phyloP scores from a whole-genome alignment of 2,797 vertebrate genomes.

The Notolabrus celidotus region DNA sequence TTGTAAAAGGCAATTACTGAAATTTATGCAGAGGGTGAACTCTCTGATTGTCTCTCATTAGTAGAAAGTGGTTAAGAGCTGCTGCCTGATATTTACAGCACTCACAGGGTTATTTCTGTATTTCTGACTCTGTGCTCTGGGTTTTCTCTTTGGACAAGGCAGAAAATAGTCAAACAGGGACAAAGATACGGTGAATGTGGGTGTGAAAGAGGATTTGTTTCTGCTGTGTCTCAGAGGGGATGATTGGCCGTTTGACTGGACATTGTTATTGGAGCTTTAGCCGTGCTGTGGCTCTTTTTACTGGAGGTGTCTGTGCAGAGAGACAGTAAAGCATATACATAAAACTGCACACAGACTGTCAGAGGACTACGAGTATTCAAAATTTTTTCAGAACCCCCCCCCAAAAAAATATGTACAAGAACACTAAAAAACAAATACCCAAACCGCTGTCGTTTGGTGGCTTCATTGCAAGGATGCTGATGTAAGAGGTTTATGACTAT shows the following conservation, averaged over 20 bases:
- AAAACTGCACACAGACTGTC: constrained; percentile 30
- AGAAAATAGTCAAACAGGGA: constrained; percentile 55
- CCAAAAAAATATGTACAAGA: neutral
- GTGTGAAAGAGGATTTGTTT: constrained; percentile 69
- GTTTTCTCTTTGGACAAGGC: constrained; percentile 51
- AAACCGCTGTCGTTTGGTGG: neutral
- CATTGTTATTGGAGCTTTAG: constrained; percentile 58
- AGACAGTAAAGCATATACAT: constrained; percentile 44
- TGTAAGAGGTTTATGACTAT: neutral
- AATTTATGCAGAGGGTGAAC: constrained; percentile 75
- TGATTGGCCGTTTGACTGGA: constrained; percentile 70
- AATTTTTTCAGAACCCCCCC: neutral
- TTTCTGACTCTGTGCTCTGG: constrained; percentile 20
- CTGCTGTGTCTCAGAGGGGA: constrained; percentile 55
- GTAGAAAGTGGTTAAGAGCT: constrained; percentile 70
- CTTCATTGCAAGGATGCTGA: neutral
- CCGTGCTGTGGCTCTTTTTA: constrained; percentile 44
- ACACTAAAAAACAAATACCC: neutral
- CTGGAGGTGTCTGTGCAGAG: constrained; percentile 35
- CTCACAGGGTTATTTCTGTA: constrained; percentile 33
- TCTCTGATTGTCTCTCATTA: constrained; percentile 78
- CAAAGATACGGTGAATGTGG: constrained; percentile 52
- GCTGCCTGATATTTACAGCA: constrained; percentile 57
- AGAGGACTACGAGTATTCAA: constrained; percentile 4
- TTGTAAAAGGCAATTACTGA: constrained; percentile 77